A percentile compares a stretch with the other conserved stretches of the same genome.
These are phyloP conservation scores for Meteorus sp. DNA, from an alignment of 1,140 invertebrate genomes.

Conservation along the genomic window DNA sequence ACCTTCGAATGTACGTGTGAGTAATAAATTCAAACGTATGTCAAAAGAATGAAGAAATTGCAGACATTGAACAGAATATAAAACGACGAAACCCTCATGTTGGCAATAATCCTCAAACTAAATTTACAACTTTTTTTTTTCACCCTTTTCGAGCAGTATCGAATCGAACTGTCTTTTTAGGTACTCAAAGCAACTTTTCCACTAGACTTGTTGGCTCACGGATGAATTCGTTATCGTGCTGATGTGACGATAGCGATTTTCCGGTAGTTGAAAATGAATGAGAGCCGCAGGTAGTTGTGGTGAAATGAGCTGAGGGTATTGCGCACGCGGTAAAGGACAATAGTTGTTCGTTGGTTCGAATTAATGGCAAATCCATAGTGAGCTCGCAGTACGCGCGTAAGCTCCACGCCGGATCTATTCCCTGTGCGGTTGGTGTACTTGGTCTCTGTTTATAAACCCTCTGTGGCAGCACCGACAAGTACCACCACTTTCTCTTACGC, in stretches of 20 bases:
- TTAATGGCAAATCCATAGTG: conserved; percentile 56
- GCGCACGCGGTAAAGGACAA: conserved; percentile 39
- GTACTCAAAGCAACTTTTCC: not conserved
- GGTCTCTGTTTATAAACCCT: too few species aligned
- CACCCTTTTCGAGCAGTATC: too few species aligned
- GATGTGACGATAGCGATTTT: not conserved
- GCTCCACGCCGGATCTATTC: conserved; percentile 24
- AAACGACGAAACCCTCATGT: too few species aligned
- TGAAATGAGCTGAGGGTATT: conserved; percentile 27
- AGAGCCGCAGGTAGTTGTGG: conserved; percentile 39
- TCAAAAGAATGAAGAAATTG: too few species aligned
- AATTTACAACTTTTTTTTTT: too few species aligned
- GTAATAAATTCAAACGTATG: conserved; percentile 25
- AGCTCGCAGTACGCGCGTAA: conserved; percentile 32
- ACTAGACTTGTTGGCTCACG: not conserved
- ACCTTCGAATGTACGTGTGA: conserved; percentile 20
- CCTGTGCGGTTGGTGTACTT: too few species aligned
- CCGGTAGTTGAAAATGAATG: conserved; percentile 21
- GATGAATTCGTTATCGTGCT: not conserved
- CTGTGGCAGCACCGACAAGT: not conserved
- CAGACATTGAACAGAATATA: too few species aligned
- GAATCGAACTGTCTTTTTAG: not conserved
- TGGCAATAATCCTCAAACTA: too few species aligned
- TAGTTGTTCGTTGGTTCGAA: conserved; percentile 41
- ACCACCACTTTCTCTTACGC: not conserved